Conservation (phyloP, 92 coral and sea anemone species). For the Palythoa grandis region DNA sequence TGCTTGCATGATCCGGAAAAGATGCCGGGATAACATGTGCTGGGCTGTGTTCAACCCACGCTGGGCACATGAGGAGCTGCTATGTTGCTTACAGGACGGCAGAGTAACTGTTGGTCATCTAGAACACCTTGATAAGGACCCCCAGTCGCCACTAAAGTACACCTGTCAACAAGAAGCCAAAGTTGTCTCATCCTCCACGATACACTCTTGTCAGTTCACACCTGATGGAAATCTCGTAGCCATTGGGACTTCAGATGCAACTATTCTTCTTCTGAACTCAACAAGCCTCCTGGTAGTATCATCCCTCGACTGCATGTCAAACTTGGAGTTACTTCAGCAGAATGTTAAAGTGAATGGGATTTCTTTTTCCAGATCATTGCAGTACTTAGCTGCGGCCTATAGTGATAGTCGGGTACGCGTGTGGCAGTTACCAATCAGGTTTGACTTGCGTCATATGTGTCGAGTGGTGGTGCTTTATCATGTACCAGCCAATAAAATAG, state of each 20-base stretch:
- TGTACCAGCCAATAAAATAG: conserved; percentile 77
- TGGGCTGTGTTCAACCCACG: conserved; percentile 89
- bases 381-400: conserved; percentile 86
- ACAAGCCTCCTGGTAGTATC: conserved; percentile 44
- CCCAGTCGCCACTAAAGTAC: conserved; percentile 59
- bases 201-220: conserved; percentile 80
- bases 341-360: conserved; percentile 80
- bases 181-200: conserved; percentile 66
- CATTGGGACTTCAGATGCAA: conserved; percentile 85
- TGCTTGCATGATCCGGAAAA: conserved; percentile 75
- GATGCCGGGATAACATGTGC: conserved; percentile 85
- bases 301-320: conserved; percentile 71
- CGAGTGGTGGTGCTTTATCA: conserved; percentile 75
- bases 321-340: conserved; percentile 59
- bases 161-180: conserved; percentile 72
- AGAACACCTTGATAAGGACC: conserved; percentile 50
- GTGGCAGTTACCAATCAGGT: conserved; percentile 78
- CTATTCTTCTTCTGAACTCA: conserved; percentile 60
- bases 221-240: conserved; percentile 78
- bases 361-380: conserved; percentile 78
- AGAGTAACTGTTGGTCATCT: conserved; percentile 75
- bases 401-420: conserved; percentile 79
- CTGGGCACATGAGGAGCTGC: conserved; percentile 64
- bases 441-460: conserved; percentile 76
- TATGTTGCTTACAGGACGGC: conserved; percentile 91